These are phyloP conservation scores for Litoditis marina DNA, from an alignment of 2,888 invertebrate species.

Conservation along the genomic window DNA sequence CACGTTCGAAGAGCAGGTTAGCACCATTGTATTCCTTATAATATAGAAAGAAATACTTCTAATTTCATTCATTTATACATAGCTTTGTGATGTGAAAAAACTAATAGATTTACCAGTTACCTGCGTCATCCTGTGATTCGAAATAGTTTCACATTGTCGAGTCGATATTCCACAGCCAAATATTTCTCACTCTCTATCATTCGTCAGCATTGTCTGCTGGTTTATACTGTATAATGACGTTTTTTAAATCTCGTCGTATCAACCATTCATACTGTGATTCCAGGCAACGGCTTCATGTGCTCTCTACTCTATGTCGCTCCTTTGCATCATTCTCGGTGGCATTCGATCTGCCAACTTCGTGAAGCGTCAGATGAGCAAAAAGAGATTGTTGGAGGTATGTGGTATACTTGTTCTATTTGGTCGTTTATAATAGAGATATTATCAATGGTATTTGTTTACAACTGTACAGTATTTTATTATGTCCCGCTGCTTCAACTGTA, in stretches of 20 bases:
- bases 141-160: too few species aligned
- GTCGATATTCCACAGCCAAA: too few species aligned
- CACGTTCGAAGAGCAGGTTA: slow-evolving; percentile 48
- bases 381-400: slow-evolving; percentile 49
- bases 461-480: too few species aligned
- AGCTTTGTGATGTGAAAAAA: too few species aligned
- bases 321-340: slow-evolving; percentile 59
- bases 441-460: background rate
- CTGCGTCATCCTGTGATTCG: too few species aligned
- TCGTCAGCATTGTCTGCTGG: too few species aligned
- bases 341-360: slow-evolving; percentile 55
- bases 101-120: too few species aligned
- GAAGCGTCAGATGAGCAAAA: slow-evolving; percentile 43
- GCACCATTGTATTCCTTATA: background rate
- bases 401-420: background rate
- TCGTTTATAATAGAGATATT: too few species aligned
- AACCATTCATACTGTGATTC: too few species aligned
- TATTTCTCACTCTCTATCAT: too few species aligned
- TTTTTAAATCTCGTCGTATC: background rate
- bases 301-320: slow-evolving; percentile 58
- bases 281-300: slow-evolving; percentile 56
- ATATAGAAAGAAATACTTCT: background rate
- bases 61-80: background rate
- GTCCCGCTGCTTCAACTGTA: too few species aligned
- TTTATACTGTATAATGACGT: too few species aligned